Conservation (phyloP, 2,888 invertebrate species). For the Orgyia antiqua region DNA sequence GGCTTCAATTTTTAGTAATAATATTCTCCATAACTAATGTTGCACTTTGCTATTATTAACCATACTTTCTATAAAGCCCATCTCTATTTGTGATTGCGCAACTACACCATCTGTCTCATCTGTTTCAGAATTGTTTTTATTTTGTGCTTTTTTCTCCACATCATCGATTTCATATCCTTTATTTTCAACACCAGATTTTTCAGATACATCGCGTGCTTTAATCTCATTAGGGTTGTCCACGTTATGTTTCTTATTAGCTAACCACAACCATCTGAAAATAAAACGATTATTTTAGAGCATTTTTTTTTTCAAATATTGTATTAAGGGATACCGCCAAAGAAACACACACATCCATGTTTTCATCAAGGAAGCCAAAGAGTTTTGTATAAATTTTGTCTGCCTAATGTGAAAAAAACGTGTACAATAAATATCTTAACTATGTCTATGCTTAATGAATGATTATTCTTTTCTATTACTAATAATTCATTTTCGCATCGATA, state of each 20-base stretch:
- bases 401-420: too few relatives aligned
- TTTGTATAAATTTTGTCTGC: too few relatives aligned
- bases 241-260: slow-evolving; percentile 79
- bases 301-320: too few relatives aligned
- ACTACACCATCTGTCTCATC: slow-evolving; percentile 34
- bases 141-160: slow-evolving; percentile 37
- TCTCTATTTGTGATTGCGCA: slow-evolving; percentile 58
- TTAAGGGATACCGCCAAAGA: background rate
- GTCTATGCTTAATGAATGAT: too few relatives aligned
- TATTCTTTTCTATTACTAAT: too few relatives aligned
- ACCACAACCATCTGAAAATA: slow-evolving; percentile 82
- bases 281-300: slow-evolving; percentile 1
- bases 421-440: too few relatives aligned
- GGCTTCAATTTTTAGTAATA: too few relatives aligned
- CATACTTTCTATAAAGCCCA: slow-evolving; percentile 63
- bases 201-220: slow-evolving; percentile 27
- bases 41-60: slow-evolving; percentile 55
- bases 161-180: slow-evolving; percentile 66
- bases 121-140: slow-evolving; percentile 18
- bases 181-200: slow-evolving; percentile 56
- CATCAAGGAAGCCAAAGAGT: too few relatives aligned
- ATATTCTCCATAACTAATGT: slow-evolving; percentile 23
- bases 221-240: slow-evolving; percentile 19
- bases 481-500: too few relatives aligned
- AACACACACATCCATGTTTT: too few relatives aligned